Evolutionary conservation across 2,888 invertebrate genomes (phyloP).

Genomic region (Platycheirus albimanus): DNA sequence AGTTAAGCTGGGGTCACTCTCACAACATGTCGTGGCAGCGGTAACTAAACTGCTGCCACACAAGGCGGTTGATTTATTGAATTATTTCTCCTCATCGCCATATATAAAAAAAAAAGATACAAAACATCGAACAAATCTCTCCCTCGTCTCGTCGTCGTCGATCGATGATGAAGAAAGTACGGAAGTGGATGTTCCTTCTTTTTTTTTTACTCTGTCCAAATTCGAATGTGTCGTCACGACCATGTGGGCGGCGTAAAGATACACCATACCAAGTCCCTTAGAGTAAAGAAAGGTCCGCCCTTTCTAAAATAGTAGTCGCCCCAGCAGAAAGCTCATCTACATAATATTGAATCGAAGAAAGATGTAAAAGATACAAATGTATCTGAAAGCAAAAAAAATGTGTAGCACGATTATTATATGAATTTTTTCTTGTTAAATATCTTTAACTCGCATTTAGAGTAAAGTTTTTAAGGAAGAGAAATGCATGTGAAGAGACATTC

Average conservation of each 20-base stretch:
- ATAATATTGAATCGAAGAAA: constrained; percentile 21
- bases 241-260: constrained; percentile 50
- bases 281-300: constrained; percentile 25
- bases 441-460: constrained; percentile 16
- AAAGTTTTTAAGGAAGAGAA: constrained; percentile 48
- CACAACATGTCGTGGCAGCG: constrained; percentile 43
- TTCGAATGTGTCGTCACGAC: constrained; percentile 24
- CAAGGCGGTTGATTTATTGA: constrained; percentile 63
- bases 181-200: constrained; percentile 46
- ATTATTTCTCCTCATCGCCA: constrained; percentile 23
- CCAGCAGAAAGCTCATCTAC: constrained; percentile 29
- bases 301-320: constrained; percentile 25
- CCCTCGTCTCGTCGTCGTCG: not conserved
- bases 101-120: not conserved
- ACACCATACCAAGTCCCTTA: constrained; percentile 13
- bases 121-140: constrained; percentile 20
- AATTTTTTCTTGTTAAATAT: constrained; percentile 34
- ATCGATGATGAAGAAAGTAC: constrained; percentile 54
- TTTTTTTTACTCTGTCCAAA: constrained; percentile 10
- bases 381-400: constrained; percentile 7
- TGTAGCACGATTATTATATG: constrained; percentile 34
- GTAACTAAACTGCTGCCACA: constrained; percentile 33
- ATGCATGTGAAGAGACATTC: constrained; percentile 24
- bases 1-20: constrained; percentile 53
- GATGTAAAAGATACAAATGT: constrained; percentile 3